Percentiles rank a stretch among this genome's conserved stretches.
phyloP scores from a whole-genome alignment of 2,113 vertebrate species.

The Rynchops niger region DNA sequence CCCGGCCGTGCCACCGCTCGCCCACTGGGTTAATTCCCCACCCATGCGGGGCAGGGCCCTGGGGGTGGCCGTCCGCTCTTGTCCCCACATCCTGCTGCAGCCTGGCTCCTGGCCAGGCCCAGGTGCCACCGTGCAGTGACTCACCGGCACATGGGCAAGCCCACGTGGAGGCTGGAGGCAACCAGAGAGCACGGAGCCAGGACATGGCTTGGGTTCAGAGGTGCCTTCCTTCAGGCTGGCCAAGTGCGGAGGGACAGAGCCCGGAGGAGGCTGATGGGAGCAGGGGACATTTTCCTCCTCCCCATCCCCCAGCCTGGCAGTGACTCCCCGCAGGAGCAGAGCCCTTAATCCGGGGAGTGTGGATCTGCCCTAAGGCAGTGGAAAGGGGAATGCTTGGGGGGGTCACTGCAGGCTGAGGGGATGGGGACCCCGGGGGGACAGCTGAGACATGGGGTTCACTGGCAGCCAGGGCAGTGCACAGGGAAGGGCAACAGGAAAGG shows the following conservation, averaged over 20 bases:
- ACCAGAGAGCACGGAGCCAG: accelerated
- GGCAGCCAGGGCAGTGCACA: accelerated
- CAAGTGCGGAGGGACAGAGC: accelerated
- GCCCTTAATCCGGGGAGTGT: accelerated
- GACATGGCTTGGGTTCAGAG: not conserved
- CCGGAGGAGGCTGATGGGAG: not conserved
- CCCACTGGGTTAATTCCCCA: not conserved
- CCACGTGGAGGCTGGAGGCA: accelerated
- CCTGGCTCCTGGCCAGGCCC: not conserved
- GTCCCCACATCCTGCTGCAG: accelerated
- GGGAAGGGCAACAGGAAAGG: not conserved
- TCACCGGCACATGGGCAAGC: not conserved
- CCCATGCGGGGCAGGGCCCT: not conserved
- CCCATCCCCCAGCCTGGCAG: accelerated
- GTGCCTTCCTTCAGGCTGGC: not conserved
- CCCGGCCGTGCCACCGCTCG: accelerated
- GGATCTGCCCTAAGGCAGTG: not conserved
- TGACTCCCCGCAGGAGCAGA: not conserved
- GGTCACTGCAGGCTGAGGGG: not conserved
- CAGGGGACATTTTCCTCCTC: not conserved
- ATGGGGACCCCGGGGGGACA: accelerated
- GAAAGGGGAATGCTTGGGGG: not conserved
- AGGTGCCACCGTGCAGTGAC: accelerated
- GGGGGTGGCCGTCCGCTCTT: accelerated
- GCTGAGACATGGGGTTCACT: accelerated